A percentile compares a stretch with the other conserved stretches of the same genome.
Evolutionary conservation across 2,797 vertebrate genomes (phyloP).

Genomic region (Apogon talboti): DNA sequence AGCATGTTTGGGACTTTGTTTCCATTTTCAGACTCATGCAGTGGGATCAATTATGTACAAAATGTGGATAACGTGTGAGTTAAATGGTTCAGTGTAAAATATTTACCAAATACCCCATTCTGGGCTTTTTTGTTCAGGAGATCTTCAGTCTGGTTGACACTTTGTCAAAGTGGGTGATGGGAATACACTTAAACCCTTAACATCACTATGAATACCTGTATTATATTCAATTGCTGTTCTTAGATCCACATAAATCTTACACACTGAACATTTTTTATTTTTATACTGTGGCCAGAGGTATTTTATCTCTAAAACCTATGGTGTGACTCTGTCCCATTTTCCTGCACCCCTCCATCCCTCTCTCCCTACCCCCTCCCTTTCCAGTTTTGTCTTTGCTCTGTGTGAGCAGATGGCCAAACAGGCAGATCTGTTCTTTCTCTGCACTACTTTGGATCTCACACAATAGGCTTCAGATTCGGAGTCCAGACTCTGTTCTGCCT

Average conservation of each 20-base stretch:
- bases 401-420: conserved; percentile 75
- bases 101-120: no score
- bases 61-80: no score
- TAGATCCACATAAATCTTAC: no score
- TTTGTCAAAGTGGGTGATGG: no score
- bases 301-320: not conserved
- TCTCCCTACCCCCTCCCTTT: conserved; percentile 2
- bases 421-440: conserved; percentile 68
- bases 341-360: not conserved
- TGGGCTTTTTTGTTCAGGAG: no score
- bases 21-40: no score
- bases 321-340: conserved; percentile 3
- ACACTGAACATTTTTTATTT: not conserved
- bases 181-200: not conserved
- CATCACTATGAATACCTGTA: no score
- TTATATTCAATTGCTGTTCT: no score
- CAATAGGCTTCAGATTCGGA: conserved; percentile 66
- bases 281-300: not conserved
- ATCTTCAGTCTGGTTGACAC: no score
- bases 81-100: no score
- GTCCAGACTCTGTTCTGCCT: conserved; percentile 53
- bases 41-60: no score
- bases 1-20: no score
- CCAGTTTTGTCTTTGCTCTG: conserved; percentile 51
- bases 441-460: conserved; percentile 67